Evolutionary conservation across 2,113 vertebrate species (phyloP).

Genomic region (Rutilus rutilus): DNA sequence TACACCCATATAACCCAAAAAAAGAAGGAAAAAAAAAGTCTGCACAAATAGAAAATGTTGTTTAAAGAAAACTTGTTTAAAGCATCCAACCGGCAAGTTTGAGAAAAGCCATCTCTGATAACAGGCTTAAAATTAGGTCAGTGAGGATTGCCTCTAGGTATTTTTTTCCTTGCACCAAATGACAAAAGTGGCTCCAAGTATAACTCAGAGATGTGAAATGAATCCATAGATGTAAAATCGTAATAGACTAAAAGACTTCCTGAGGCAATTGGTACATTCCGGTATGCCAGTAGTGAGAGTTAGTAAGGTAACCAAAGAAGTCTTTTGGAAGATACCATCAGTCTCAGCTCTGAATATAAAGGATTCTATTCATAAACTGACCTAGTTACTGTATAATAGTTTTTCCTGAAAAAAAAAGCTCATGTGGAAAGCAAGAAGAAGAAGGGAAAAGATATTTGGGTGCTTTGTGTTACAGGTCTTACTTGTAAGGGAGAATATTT

Average conservation of each 20-base stretch:
- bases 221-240: constrained; percentile 40
- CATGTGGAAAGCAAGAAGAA: constrained; percentile 18
- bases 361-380: constrained; percentile 40
- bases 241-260: constrained; percentile 40
- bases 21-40: not conserved
- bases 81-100: not conserved
- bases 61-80: not conserved
- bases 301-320: constrained; percentile 11
- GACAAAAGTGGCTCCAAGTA: not conserved
- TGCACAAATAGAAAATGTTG: not conserved
- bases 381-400: not conserved
- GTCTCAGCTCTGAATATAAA: constrained; percentile 42
- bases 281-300: not conserved
- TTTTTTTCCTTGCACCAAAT: constrained; percentile 17
- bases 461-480: constrained; percentile 55
- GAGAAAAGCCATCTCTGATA: not conserved
- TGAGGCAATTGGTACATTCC: constrained; percentile 43
- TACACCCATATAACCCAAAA: not conserved
- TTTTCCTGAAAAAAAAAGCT: constrained; percentile 10
- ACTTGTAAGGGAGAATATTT: constrained; percentile 90
- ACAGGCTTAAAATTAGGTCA: not conserved
- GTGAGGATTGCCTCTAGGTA: not conserved
- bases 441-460: not conserved
- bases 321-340: constrained; percentile 45
- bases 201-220: constrained; percentile 41